Evolutionary conservation across 2,797 vertebrate species (phyloP).

Genomic region (Heterohyrax brucei): DNA sequence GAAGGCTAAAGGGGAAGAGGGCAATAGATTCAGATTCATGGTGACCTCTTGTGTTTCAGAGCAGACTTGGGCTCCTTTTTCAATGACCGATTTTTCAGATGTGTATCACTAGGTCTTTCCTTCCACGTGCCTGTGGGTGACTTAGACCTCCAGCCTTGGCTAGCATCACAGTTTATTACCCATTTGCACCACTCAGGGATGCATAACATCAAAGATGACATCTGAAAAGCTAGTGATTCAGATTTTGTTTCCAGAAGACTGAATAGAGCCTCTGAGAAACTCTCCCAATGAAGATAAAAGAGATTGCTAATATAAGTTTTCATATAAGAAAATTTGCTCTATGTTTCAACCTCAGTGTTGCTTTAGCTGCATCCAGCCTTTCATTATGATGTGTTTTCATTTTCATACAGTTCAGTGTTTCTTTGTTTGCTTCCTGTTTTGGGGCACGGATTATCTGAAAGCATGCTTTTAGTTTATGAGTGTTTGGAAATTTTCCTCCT

Average conservation of each 20-base stretch:
- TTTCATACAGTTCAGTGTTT: slow-evolving; percentile 11
- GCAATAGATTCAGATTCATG: background rate
- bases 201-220: background rate
- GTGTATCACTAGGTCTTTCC: background rate
- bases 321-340: background rate
- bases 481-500: background rate
- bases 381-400: background rate
- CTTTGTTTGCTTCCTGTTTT: background rate
- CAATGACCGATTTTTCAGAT: background rate
- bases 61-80: background rate
- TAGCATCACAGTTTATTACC: background rate
- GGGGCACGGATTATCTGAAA: background rate
- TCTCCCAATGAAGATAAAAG: background rate
- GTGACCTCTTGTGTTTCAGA: background rate
- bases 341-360: background rate
- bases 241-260: background rate
- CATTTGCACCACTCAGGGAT: background rate
- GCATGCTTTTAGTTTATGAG: background rate
- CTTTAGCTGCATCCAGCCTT: background rate
- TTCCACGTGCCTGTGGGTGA: background rate
- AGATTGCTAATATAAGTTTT: background rate
- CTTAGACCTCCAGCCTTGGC: background rate
- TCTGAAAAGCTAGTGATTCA: background rate
- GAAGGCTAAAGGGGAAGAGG: background rate
- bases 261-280: background rate